These are phyloP conservation scores for Limnephilus marmoratus DNA, from an alignment of 2,888 invertebrate genomes.

Conservation along the genomic window DNA sequence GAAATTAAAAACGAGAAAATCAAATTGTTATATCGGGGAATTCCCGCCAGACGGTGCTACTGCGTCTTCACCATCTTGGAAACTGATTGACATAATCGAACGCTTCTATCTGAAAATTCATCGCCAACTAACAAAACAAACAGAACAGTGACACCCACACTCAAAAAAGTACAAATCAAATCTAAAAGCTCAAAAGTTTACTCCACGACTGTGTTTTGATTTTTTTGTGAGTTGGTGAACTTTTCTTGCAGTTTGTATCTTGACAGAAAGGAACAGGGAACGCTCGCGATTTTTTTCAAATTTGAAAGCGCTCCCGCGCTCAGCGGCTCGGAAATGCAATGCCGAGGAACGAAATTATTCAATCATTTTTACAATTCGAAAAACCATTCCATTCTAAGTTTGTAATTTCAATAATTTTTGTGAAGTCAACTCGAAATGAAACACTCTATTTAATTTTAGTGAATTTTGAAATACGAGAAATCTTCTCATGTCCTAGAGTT, in stretches of 20 bases:
- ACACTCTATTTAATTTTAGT: constrained; percentile 39
- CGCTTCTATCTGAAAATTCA: constrained; percentile 53
- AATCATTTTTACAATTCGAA: constrained; percentile 51
- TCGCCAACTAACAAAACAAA: not conserved
- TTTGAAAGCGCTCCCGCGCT: constrained; percentile 52
- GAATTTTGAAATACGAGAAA: not conserved
- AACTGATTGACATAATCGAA: constrained; percentile 65
- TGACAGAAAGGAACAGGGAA: not conserved
- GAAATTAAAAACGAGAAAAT: constrained; percentile 66
- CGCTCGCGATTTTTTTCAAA: constrained; percentile 41
- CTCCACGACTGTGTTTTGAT: not conserved
- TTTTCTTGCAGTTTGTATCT: not conserved
- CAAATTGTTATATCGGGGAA: constrained; percentile 62
- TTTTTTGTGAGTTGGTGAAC: not conserved
- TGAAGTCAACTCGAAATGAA: constrained; percentile 35
- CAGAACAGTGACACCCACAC: not conserved
- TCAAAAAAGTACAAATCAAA: not conserved
- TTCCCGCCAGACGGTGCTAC: constrained; percentile 45
- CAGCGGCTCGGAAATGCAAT: constrained; percentile 62
- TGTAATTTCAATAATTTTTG: constrained; percentile 33
- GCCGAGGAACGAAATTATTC: constrained; percentile 53
- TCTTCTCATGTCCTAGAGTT: not conserved
- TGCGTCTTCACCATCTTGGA: constrained; percentile 55
- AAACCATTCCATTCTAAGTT: constrained; percentile 20
- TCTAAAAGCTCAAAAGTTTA: not conserved